Evolutionary conservation across 2,113 vertebrate species (phyloP).

Genomic region (Nyctereutes procyonoides): DNA sequence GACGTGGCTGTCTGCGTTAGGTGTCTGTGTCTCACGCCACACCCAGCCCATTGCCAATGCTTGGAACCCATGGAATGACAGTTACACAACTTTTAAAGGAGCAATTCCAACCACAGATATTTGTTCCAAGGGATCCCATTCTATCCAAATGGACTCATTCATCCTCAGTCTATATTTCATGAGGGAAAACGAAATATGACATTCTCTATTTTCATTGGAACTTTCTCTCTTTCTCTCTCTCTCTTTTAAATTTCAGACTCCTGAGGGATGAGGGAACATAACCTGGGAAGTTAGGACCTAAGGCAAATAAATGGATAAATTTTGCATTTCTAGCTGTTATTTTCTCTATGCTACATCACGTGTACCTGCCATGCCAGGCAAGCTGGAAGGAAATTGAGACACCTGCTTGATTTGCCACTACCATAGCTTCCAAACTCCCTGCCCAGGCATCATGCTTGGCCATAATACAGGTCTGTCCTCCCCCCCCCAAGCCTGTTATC

Average conservation of each 20-base stretch:
- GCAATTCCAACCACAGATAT: slow-evolving; percentile 31
- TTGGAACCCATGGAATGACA: slow-evolving; percentile 5
- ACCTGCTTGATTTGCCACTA: not conserved
- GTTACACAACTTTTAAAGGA: slow-evolving; percentile 39
- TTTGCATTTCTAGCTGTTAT: slow-evolving; percentile 17
- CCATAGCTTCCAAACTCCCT: not conserved
- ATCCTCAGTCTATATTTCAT: slow-evolving; percentile 26
- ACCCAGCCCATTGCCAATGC: not conserved
- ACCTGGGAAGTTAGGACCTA: not conserved
- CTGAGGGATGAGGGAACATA: not conserved
- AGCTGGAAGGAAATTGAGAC: slow-evolving; percentile 30
- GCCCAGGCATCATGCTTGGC: not conserved
- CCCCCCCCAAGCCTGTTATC: accelerated
- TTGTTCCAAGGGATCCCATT: slow-evolving; percentile 44
- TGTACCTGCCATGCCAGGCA: not conserved
- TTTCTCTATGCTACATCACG: slow-evolving; percentile 38
- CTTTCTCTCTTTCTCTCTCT: not conserved
- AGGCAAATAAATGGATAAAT: not conserved
- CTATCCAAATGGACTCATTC: slow-evolving; percentile 55
- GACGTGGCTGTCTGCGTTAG: not conserved
- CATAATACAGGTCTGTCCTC: not conserved
- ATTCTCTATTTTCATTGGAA: slow-evolving; percentile 42
- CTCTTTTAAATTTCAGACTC: not conserved
- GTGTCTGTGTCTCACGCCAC: not conserved
- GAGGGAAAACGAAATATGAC: slow-evolving; percentile 2